phyloP scores from a whole-genome alignment of 2,797 vertebrate species.

The Aphelocoma californica region DNA sequence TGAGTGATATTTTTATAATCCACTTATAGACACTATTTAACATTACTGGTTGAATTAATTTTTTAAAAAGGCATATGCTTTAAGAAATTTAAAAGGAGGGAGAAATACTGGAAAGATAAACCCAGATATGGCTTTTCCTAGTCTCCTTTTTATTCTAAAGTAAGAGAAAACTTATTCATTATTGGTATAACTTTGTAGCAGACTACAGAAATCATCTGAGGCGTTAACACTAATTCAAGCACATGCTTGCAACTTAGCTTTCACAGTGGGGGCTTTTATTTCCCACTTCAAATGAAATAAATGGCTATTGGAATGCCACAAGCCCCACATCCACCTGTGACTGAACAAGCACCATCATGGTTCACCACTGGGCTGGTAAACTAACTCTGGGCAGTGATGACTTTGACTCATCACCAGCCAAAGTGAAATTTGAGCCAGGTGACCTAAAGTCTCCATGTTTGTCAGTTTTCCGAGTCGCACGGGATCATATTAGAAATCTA shows the following conservation, averaged over 20 bases:
- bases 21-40: neutral
- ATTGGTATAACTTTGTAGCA: neutral
- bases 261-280: neutral
- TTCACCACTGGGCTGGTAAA: neutral
- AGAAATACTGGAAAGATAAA: neutral
- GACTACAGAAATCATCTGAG: neutral
- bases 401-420: neutral
- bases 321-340: neutral
- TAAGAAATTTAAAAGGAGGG: neutral
- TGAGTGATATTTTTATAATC: neutral
- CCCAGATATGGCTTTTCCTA: neutral
- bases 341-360: no score
- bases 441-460: neutral
- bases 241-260: neutral
- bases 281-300: neutral
- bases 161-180: neutral
- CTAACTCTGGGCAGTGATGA: neutral
- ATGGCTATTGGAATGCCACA: neutral
- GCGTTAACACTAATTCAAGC: neutral
- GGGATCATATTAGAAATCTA: neutral
- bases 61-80: neutral
- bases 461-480: neutral
- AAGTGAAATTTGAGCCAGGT: neutral
- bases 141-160: neutral
- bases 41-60: neutral